Evolutionary conservation across 2,113 vertebrate species (phyloP), one percentile per base, ranked within the genome.

Genomic region (Hylia prasina): DNA sequence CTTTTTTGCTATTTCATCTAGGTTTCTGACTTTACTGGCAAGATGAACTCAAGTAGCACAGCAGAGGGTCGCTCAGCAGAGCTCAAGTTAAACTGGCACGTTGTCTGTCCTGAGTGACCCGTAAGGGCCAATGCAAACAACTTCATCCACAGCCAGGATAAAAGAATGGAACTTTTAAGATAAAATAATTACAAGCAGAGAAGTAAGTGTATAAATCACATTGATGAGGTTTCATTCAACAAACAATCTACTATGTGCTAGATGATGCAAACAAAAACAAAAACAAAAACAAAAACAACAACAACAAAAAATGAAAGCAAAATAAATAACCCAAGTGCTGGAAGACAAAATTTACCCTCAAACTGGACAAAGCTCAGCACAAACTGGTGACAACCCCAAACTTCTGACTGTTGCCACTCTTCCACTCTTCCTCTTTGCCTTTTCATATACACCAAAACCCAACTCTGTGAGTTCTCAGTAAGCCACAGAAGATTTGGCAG

Each of bases 371-470:
- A 90, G 27, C 27, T 35, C 15, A 24, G 42, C 1, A 1, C n/a
- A 65, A 80, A 68, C 28, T 16, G 42, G 22, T 33, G 71, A 66
- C 63, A 86, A 90, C 20, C 22, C 13, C 39, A 56, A 64, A 90
- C 28, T 19, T 53, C 53, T 0, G 0, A 22, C 19, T 50, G 48
- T 28, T 13, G 4, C 33, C 0, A 2, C 15, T 65, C 31, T 51
- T 79, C 44, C 22, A 44, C 45, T 45, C 25, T 57, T 76, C 63
- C 58, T 85, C 60, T 66, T 51, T 64, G 35, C 33, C 35, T 72
- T 11, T 68, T 68, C 33, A 42, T 27, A 58, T 1, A 42, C 25
- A 75, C 7, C 25, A 47, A 42, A 53, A 76, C 31, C 2, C 35
- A 89, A 30, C 18, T 40, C 45, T 1, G 1, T 1, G 13, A 68